Evolutionary conservation across 2,888 invertebrate species (phyloP).

Genomic region (Pinctada fucata): DNA sequence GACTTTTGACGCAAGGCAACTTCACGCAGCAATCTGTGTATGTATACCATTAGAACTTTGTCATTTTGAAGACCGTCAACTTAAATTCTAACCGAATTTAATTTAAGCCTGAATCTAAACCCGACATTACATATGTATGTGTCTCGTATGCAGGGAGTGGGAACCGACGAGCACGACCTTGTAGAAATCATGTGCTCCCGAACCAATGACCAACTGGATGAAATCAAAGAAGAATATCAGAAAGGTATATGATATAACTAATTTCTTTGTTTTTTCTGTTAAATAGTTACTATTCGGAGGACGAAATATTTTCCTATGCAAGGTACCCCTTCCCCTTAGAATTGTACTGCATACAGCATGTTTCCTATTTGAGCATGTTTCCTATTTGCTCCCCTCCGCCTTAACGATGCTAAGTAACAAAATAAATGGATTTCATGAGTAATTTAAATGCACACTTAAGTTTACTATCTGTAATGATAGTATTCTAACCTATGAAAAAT

Average conservation of each 20-base stretch:
- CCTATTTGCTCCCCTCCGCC: no score
- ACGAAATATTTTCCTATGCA: no score
- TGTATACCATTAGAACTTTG: neutral
- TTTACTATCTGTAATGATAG: no score
- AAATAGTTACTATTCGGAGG: no score
- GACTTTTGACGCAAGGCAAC: slow-evolving; percentile 87
- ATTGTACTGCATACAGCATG: no score
- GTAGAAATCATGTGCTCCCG: slow-evolving; percentile 88
- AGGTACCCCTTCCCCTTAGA: no score
- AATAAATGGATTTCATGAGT: no score
- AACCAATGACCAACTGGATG: slow-evolving; percentile 79
- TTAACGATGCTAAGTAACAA: no score
- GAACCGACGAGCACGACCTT: slow-evolving; percentile 90
- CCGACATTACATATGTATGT: neutral
- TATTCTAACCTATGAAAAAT: no score
- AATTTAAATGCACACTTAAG: no score
- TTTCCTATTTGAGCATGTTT: no score
- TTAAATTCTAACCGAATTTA: neutral
- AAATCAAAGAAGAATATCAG: slow-evolving; percentile 79
- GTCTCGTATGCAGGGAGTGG: slow-evolving; percentile 81
- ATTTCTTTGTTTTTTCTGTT: no score
- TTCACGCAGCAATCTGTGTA: slow-evolving; percentile 86
- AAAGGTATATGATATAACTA: slow-evolving; percentile 42
- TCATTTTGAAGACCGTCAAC: neutral
- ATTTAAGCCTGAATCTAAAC: neutral